A percentile compares a stretch with the other conserved stretches of the same genome.
Conservation (phyloP, 2,113 vertebrate genomes). For the Plestiodon gilberti region DNA sequence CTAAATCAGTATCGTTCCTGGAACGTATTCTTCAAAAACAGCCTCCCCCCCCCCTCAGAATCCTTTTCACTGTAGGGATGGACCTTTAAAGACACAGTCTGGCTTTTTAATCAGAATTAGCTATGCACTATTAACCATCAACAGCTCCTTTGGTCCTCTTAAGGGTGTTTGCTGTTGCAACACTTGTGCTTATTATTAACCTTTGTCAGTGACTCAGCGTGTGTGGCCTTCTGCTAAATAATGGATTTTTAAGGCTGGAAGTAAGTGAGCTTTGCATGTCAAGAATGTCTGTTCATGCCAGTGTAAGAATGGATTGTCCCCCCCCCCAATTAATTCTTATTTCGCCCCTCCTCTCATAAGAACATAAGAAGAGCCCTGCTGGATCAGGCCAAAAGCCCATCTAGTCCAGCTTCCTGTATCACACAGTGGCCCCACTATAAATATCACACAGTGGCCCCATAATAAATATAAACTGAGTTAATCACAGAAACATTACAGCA, state of each 20-base stretch:
- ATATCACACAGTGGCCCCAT: too few species aligned
- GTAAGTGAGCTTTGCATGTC: background rate
- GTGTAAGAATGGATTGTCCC: background rate
- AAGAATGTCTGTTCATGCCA: background rate
- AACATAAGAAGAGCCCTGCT: too few species aligned
- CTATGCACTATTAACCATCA: conserved; percentile 34
- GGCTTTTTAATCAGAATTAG: conserved; percentile 34
- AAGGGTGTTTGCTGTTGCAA: conserved; percentile 27
- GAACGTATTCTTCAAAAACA: background rate
- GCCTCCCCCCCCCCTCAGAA: background rate
- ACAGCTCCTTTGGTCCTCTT: conserved; percentile 28
- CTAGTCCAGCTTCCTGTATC: too few species aligned
- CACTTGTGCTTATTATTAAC: conserved; percentile 33
- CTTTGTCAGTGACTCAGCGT: conserved; percentile 35
- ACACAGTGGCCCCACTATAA: too few species aligned
- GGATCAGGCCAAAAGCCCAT: too few species aligned
- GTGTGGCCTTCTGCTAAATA: conserved; percentile 9
- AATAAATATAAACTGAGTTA: background rate
- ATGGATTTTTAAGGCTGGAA: background rate
- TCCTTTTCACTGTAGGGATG: background rate
- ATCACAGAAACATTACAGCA: background rate
- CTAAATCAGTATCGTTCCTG: background rate
- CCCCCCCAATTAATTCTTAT: background rate
- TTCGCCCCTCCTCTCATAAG: background rate
- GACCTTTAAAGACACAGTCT: background rate